Conservation (phyloP, 1,140 invertebrate genomes). For the Calliphora vicina region DNA sequence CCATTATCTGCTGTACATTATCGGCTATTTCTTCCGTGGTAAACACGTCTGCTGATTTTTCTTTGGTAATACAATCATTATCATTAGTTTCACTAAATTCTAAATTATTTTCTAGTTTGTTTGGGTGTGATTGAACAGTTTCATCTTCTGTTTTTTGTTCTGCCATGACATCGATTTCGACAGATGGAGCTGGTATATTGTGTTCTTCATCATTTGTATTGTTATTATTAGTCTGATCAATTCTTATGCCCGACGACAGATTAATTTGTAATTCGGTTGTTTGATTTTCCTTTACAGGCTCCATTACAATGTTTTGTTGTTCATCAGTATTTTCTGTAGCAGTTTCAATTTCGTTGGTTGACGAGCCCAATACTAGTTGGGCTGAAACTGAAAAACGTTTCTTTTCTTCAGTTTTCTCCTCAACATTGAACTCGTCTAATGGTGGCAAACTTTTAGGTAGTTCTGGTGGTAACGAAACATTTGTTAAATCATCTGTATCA, state of each 20-base stretch:
- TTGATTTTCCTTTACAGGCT: neutral
- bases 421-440: neutral
- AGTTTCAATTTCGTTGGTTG: neutral
- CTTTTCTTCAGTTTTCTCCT: neutral
- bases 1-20: neutral
- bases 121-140: slow-evolving; percentile 1
- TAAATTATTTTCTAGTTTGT: slow-evolving; percentile 36
- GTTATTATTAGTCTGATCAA: slow-evolving; percentile 35
- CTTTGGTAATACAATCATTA: slow-evolving; percentile 43
- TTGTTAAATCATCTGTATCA: slow-evolving; percentile 34
- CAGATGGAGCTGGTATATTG: neutral
- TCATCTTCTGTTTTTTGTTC: slow-evolving; percentile 21
- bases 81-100: slow-evolving; percentile 40
- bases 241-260: slow-evolving; percentile 14
- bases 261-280: slow-evolving; percentile 28
- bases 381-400: slow-evolving; percentile 39
- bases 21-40: slow-evolving; percentile 18
- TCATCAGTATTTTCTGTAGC: neutral
- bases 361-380: slow-evolving; percentile 20
- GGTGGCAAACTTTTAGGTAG: slow-evolving; percentile 58
- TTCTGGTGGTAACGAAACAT: slow-evolving; percentile 53
- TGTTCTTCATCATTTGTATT: neutral
- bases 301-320: slow-evolving; percentile 14
- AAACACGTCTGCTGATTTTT: slow-evolving; percentile 32
- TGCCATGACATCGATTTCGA: neutral